Evolutionary conservation across 2,888 invertebrate genomes (phyloP).

Genomic region (Stenodema calcarata): DNA sequence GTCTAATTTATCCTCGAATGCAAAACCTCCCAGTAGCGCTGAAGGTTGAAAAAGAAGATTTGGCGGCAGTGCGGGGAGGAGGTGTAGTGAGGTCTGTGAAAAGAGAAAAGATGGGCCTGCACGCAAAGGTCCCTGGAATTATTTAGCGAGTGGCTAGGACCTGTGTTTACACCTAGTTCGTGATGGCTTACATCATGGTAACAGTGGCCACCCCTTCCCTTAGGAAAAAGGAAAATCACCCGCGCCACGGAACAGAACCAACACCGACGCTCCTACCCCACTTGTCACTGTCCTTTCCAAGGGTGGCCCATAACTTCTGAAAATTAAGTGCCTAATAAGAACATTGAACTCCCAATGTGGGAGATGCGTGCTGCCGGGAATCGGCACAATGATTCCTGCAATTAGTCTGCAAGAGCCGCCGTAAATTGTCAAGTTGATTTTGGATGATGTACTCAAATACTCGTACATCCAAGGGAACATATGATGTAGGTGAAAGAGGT

Average conservation of each 20-base stretch:
- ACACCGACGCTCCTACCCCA: not conserved
- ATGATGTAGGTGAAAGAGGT: too few species aligned
- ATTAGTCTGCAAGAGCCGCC: too few species aligned
- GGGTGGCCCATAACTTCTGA: not conserved
- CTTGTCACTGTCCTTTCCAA: not conserved
- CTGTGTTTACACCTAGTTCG: constrained; percentile 42
- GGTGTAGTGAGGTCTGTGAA: not conserved
- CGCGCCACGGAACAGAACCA: not conserved
- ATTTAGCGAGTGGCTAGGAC: constrained; percentile 38
- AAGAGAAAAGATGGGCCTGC: constrained; percentile 22
- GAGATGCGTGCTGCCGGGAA: not conserved
- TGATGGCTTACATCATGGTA: constrained; percentile 23
- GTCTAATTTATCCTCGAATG: constrained; percentile 33
- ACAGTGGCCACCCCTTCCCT: not conserved
- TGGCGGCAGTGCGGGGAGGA: not conserved
- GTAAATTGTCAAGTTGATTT: too few species aligned
- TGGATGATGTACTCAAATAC: too few species aligned
- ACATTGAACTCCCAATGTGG: not conserved
- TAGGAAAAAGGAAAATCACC: not conserved
- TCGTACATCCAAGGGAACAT: too few species aligned
- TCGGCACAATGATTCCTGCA: not conserved
- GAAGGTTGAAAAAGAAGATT: not conserved
- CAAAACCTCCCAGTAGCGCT: not conserved
- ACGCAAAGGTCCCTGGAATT: constrained; percentile 30
- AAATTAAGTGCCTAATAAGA: not conserved